Evolutionary conservation across 2,797 vertebrate genomes (phyloP).

Genomic region (Phataginus tetradactyla): DNA sequence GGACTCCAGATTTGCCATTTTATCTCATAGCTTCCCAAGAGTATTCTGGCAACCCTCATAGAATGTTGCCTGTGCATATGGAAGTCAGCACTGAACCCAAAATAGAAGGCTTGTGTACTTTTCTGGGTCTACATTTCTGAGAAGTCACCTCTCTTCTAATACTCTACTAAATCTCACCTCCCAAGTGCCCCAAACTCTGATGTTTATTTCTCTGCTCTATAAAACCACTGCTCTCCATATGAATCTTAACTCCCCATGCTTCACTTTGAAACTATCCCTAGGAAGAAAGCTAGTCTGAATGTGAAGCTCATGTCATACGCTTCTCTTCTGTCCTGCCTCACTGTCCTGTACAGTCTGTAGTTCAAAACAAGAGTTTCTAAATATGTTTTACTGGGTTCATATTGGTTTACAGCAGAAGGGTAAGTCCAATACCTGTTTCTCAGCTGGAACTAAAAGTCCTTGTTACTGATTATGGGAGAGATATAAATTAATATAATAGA

Average conservation of each 20-base stretch:
- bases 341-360: neutral
- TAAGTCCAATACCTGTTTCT: neutral
- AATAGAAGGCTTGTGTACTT: no score
- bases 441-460: neutral
- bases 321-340: neutral
- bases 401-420: neutral
- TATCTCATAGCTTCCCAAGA: no score
- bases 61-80: no score
- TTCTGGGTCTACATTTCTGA: neutral
- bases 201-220: neutral
- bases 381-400: neutral
- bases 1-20: no score
- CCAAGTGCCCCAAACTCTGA: neutral
- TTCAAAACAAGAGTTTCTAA: neutral
- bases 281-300: neutral
- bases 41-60: no score
- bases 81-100: no score
- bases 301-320: neutral
- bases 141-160: neutral
- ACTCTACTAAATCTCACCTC: neutral
- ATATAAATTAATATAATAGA: no score
- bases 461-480: neutral
- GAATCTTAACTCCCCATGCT: neutral
- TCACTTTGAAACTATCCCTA: neutral
- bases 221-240: neutral